A percentile compares a stretch with the other conserved stretches of the same genome.
These are phyloP conservation scores for Drosophila nikananu DNA, from an alignment of 1,140 invertebrate species.

Conservation along the genomic window DNA sequence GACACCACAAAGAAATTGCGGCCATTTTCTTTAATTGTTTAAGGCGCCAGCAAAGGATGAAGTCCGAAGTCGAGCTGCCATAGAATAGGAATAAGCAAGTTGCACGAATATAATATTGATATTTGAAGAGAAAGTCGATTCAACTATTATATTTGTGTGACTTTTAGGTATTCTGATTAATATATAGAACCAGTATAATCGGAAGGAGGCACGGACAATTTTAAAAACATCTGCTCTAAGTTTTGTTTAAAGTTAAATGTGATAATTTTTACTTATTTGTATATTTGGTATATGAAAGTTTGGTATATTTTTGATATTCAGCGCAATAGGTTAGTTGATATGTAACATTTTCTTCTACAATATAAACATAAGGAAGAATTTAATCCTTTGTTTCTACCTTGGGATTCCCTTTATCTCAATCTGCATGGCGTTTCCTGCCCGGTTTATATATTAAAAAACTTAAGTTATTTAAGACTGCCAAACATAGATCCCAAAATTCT, in stretches of 20 bases:
- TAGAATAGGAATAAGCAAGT: not conserved
- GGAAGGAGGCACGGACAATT: too few species aligned
- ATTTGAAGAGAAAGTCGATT: not conserved
- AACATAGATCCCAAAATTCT: not conserved
- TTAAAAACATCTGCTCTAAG: too few species aligned
- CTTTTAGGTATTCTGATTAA: not conserved
- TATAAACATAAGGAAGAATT: not conserved
- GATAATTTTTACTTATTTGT: too few species aligned
- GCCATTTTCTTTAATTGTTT: constrained; percentile 58
- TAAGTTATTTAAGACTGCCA: not conserved
- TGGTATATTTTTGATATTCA: too few species aligned
- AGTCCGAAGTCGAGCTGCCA: constrained; percentile 24
- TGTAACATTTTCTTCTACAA: too few species aligned
- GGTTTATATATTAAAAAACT: not conserved
- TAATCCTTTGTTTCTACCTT: not conserved
- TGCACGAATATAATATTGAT: not conserved
- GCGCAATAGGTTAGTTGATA: too few species aligned
- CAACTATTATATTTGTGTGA: not conserved
- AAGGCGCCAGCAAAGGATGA: constrained; percentile 15
- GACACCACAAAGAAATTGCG: constrained; percentile 56
- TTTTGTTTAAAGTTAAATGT: too few species aligned
- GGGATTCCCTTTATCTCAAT: not conserved
- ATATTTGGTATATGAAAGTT: too few species aligned
- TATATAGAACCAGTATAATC: not conserved
- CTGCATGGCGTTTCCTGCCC: too few species aligned